Evolutionary conservation across 2,797 vertebrate genomes (phyloP), one percentile per base, ranked within the genome.

Genomic region (Chaenodraco wilsoni): DNA sequence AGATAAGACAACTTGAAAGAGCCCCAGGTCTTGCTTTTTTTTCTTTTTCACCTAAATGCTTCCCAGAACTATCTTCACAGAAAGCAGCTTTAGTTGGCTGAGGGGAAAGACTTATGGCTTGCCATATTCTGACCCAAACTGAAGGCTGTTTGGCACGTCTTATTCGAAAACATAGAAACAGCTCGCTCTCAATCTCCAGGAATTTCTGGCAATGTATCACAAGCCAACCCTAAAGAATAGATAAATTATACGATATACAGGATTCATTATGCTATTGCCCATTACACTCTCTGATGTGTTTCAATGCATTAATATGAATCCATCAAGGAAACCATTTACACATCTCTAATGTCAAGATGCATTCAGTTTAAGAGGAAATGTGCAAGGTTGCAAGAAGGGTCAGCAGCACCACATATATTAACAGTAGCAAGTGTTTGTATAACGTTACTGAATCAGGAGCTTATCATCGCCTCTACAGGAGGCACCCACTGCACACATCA

Each of bases 1-100:
- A 84, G 82, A 91, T 91, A 89, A 86, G 77, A 79, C 27, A 27
- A 84, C 82, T 88, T 88, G 69, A 92, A 92, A 89, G 80, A 40
- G 55, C 75, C 67, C 65, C 63, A n/a, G 76, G 84, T 85, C 69
- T 72, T 75, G 50, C 56, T 80, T 68, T 49, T 68, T 46, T 77
- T 84, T 76, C 27, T 40, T 60, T 63, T 78, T 85, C 79, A 62
- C 73, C 61, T 49, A 74, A 71, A 81, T 41, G n/a, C 74, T 88
- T 85, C 72, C 54, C 57, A 64, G 51, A 79, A 69, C 54, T 63
- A 61, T 82, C 81, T 81, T 50, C 69, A n/a, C 74, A 85, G 65
- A 84, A 62, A 63, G 41, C 43, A 55, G 62, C 69, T 75, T 82
- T 60, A 21, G 56, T 76, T 65, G 59, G 67, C 71, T 12, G 7